Evolutionary conservation across 1,140 invertebrate genomes (phyloP), one percentile per base, ranked within the genome.

Genomic region (Glossosoma conforme): DNA sequence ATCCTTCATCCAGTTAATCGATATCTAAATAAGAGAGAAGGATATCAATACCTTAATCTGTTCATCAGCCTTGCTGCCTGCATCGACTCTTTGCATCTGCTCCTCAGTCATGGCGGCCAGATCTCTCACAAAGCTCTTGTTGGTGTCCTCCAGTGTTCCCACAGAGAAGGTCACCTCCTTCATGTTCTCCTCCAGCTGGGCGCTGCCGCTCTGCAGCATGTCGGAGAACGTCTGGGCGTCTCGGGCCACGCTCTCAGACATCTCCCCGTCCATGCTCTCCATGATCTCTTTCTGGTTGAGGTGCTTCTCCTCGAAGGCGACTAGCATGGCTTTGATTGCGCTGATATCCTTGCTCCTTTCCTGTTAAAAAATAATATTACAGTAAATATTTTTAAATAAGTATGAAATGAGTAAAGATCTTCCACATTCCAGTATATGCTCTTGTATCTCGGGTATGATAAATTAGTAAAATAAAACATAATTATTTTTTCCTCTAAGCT

Each of bases 1-100:
- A n/a, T n/a, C n/a, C n/a, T n/a, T n/a, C n/a, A n/a, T n/a, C n/a
- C n/a, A n/a, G n/a, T n/a, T n/a, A n/a, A n/a, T n/a, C n/a, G n/a
- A n/a, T n/a, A n/a, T n/a, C n/a, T n/a, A n/a, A n/a, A n/a, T n/a
- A n/a, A n/a, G n/a, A n/a, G n/a, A n/a, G n/a, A n/a, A n/a, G n/a
- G n/a, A n/a, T n/a, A n/a, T n/a, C n/a, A n/a, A 4, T 13, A 56
- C 54, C 48, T 56, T 51, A 9, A 56, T 24, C 33, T 51, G 11
- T 3, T 19, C 2, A 22, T 47, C 37, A 8, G 52, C 22, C 13
- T 35, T 36, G 9, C 3, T 13, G 11, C 25, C 21, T 2, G 17
- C 6, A 14, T 45, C n/a, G 6, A 56, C 21, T 13, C 41, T 46
- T 14, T 30, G 13, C 2, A 20, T 19, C 20, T 41, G 44, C 10